Base-by-base conservation (phyloP, 2,797 vertebrate species). In the Bucorvus abyssinicus region DNA sequence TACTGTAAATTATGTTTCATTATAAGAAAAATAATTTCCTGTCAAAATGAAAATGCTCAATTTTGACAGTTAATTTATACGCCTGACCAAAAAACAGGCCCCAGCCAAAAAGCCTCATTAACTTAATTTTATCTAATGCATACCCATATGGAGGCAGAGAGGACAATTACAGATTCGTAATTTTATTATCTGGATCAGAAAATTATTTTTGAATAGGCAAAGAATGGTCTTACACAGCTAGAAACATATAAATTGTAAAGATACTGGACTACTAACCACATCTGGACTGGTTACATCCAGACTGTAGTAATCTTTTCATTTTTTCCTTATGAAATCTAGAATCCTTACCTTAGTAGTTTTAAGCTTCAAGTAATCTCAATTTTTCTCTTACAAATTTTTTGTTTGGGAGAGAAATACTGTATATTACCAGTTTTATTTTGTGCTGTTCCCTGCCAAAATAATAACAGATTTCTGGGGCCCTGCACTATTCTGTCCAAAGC, bases 111-210 rank as follows among this genome's bases (percentile, higher is more conserved):
- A 57, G 4, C 9, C 32, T 32, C 34, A 87, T 78, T 87, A 91
- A 84, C 22, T 84, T 94, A 89, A 92, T 91, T 95, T 80, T 73
- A 70, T 80, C 23, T 40, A 92, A 76, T 80, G 60, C 60, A 80
- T 49, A 36, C 14, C 44, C 80, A 74, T 55, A 34, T 70, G 78
- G 64, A 85, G n/a, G 56, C 38, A 92, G n/a, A 84, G 60, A 50
- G 12, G 9, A 45, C 32, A 91, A 93, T 63, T 63, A 88, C 8
- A 67, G 64, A 69, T 5, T 12, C 4, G 5, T 69, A 59, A 87
- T 67, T 93, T 82, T 59, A 78, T 87, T 87, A 87, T 75, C 53
- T 87, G 49, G 42, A 75, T 65, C 50, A 55, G 52, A 85, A 77
- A 27, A 53, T 32, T 34, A 26, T 64, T 81, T 93, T 69, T 89